Percentiles rank a stretch among this genome's conserved stretches.
phyloP scores from a whole-genome alignment of 2,888 invertebrate species.

The Drosophila peninsularis region DNA sequence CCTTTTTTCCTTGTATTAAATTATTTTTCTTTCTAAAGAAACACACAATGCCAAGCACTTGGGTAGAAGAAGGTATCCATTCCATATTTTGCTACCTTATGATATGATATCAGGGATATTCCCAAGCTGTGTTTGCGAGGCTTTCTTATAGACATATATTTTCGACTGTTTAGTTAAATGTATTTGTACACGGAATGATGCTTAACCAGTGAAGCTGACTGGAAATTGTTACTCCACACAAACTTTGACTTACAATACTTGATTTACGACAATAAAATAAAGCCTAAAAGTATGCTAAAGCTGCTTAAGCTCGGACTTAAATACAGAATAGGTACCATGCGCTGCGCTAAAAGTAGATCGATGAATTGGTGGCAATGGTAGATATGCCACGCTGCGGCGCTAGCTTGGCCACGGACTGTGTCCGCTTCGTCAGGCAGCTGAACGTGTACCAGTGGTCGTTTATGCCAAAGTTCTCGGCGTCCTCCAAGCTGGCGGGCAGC shows the following conservation, averaged over 20 bases:
- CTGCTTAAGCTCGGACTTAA: conserved; percentile 43
- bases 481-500: conserved; percentile 86
- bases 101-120: no score
- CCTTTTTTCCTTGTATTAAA: no score
- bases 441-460: conserved; percentile 86
- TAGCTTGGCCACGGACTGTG: conserved; percentile 66
- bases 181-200: neutral
- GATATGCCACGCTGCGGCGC: conserved; percentile 39
- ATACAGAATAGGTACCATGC: neutral
- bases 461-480: conserved; percentile 87
- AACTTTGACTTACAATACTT: neutral
- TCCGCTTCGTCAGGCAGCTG: conserved; percentile 75
- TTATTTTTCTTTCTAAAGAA: no score
- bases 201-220: neutral
- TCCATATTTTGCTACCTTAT: no score
- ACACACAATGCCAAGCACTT: no score
- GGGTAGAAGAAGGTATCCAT: no score
- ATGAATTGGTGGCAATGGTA: conserved; percentile 38
- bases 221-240: conserved; percentile 8
- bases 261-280: neutral
- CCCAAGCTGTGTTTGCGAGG: neutral
- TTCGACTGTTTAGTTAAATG: neutral
- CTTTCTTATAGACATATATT: neutral
- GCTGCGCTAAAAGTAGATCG: conserved; percentile 31
- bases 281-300: conserved; percentile 45